phyloP scores from a whole-genome alignment of 2,888 invertebrate species.

The Folsomia manolachei region DNA sequence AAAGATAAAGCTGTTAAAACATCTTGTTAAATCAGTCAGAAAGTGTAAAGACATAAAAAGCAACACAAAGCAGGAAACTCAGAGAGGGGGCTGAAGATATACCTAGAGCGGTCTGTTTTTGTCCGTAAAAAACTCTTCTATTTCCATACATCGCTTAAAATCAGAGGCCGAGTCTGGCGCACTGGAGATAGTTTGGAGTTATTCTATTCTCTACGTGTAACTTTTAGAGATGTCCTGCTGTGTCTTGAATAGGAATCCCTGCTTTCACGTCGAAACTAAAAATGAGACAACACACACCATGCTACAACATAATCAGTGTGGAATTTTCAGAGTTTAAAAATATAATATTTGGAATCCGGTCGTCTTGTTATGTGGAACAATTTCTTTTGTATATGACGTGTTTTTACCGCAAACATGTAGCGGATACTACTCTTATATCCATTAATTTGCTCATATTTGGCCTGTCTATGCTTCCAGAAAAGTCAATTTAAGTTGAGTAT shows the following conservation, averaged over 20 bases:
- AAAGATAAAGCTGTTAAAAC: neutral
- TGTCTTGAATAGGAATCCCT: constrained; percentile 20
- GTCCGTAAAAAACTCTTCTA: neutral
- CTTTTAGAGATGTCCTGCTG: constrained; percentile 25
- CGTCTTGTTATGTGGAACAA: neutral
- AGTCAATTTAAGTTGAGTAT: neutral
- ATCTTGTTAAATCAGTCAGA: constrained; percentile 6
- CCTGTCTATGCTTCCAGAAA: too few species aligned
- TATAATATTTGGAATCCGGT: neutral
- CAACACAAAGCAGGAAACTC: neutral
- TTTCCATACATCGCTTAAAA: neutral
- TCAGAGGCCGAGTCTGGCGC: neutral
- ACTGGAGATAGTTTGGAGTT: too few species aligned
- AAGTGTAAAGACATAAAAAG: constrained; percentile 3
- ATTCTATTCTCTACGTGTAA: constrained; percentile 7
- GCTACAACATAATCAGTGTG: neutral
- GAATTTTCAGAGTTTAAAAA: too few species aligned
- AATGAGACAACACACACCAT: constrained; percentile 2
- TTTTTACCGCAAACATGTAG: neutral
- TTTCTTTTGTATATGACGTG: neutral
- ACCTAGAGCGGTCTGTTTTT: neutral
- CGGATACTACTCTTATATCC: neutral
- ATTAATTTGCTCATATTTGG: too few species aligned
- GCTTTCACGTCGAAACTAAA: constrained; percentile 9
- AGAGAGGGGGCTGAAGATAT: neutral